Evolutionary conservation across 2,113 vertebrate species (phyloP).

Genomic region (Lampris incognitus): DNA sequence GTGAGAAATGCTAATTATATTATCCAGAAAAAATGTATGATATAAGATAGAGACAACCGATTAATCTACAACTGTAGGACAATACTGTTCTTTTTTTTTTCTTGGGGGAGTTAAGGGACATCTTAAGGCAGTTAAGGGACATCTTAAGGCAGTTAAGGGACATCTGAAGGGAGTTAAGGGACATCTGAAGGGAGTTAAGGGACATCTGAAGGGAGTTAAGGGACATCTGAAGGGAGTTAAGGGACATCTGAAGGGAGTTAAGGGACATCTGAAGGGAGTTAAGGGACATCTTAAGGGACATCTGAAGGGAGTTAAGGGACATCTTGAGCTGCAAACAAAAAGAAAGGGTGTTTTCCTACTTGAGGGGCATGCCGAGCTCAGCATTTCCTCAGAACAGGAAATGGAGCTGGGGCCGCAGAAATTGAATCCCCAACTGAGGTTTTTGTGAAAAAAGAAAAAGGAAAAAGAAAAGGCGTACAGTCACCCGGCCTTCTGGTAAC

Average conservation of each 20-base stretch:
- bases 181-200: not conserved
- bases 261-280: too few species aligned
- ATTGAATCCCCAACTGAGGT: not conserved
- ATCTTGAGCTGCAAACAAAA: not conserved
- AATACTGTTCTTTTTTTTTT: too few species aligned
- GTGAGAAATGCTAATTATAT: too few species aligned
- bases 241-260: too few species aligned
- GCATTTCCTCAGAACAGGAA: slow-evolving; percentile 20
- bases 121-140: too few species aligned
- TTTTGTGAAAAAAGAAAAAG: slow-evolving; percentile 18
- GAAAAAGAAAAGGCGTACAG: not conserved
- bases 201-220: not conserved
- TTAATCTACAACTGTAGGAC: too few species aligned
- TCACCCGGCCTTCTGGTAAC: slow-evolving; percentile 10
- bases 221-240: too few species aligned
- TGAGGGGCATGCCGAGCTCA: not conserved
- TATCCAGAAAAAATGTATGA: too few species aligned
- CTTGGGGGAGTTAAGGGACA: too few species aligned
- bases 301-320: not conserved
- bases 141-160: too few species aligned
- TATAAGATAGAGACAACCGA: too few species aligned
- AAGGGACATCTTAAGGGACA: not conserved
- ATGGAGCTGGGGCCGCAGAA: slow-evolving; percentile 9
- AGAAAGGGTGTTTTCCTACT: slow-evolving; percentile 45
- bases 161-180: too few species aligned